Base-by-base conservation (phyloP, 2,113 vertebrate species). In the Brachyhypopomus gauderio region DNA sequence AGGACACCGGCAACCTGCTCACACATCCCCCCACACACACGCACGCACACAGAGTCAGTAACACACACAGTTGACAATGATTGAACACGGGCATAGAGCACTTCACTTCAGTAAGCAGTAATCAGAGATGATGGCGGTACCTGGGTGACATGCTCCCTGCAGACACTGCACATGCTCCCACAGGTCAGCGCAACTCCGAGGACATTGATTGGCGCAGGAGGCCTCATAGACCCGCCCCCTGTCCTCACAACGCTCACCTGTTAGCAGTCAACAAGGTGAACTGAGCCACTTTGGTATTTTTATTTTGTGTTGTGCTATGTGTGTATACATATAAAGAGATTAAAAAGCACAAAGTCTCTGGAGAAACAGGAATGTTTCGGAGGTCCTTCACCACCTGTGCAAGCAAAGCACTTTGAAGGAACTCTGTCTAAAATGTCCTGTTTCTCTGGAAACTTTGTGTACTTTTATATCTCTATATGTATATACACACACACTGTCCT, bases 151-250 rank as follows among this genome's bases (percentile, higher is more conserved):
- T 19, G 83, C 78, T 71, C 95, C 94, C 80, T 95, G 96, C 22
- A 97, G 92, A 89, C 96, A 97, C 89, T 96, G 92, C 20, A 95
- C 94, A 0, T 93, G 95, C 3, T 93, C 92, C 96, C 96, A 98
- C 36, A 95, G 90, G 82, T 97, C 95, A 0, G 90, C 36, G 63
- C 96, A 98, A 83, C 92, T 94, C 0, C 94, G 91, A 20, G 96
- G 96, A 86, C 96, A 97, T 52, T 86, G 90, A 87, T 96, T 95
- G 87, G 96, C 95, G 52, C 96, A 97, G 82, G 72, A 80, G 0
- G 80, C 79, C 0, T 90, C 87, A 30, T 89, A 91, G 52, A 75
- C 79, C 0, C 92, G 92, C 8, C 92, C 93, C 48, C 86, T 87
- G 9, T 95, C 92, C 86, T 95, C 93, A 27, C 96, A 97, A 3